phyloP scores from a whole-genome alignment of 2,113 vertebrate species.

The Notiomystis cincta region DNA sequence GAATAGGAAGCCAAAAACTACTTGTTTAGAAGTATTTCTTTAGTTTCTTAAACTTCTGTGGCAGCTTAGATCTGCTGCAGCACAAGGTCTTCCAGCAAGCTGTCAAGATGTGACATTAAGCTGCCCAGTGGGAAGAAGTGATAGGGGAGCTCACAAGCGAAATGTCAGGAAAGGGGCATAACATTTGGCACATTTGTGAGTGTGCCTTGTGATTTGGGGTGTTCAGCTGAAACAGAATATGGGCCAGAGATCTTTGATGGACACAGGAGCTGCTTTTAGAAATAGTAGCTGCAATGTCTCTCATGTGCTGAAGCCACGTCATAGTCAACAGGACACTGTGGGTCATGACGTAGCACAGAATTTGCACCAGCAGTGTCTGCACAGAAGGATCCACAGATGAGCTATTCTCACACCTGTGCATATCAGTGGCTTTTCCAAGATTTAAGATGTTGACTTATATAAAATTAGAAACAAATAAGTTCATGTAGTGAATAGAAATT shows the following conservation, averaged over 20 bases:
- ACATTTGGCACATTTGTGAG: neutral
- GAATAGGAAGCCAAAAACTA: neutral
- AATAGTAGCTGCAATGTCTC: neutral
- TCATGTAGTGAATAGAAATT: neutral
- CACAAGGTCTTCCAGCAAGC: neutral
- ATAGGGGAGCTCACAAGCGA: neutral
- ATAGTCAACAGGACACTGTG: neutral
- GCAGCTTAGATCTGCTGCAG: neutral
- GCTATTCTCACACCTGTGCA: neutral
- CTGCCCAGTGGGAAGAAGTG: neutral
- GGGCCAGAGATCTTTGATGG: neutral
- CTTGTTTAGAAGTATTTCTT: neutral
- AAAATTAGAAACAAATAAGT: neutral
- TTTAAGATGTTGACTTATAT: neutral
- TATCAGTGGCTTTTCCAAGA: neutral
- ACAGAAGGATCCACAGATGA: neutral
- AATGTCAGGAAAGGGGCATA: slow-evolving; percentile 4
- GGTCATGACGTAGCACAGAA: neutral
- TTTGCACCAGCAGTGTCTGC: neutral
- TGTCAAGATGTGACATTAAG: neutral
- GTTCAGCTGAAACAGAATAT: neutral
- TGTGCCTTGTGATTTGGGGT: slow-evolving; percentile 13
- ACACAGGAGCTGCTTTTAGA: neutral
- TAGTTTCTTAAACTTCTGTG: neutral
- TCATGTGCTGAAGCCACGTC: neutral